Conservation (phyloP, 2,113 vertebrate genomes). For the Tapirus terrestris region DNA sequence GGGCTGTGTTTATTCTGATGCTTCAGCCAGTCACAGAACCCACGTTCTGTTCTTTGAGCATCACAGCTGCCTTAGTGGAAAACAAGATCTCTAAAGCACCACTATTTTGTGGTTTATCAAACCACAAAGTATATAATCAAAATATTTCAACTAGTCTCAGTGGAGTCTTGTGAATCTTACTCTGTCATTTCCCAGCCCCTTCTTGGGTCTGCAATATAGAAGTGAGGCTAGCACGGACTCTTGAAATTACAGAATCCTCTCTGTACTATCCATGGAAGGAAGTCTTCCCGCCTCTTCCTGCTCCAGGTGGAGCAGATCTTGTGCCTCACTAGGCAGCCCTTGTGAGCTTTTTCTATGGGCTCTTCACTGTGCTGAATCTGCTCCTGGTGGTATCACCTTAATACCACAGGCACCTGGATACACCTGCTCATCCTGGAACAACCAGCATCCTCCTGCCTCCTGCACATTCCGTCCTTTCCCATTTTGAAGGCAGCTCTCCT, state of each 20-base stretch:
- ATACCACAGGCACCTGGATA: not conserved
- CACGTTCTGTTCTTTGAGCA: not conserved
- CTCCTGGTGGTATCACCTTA: not conserved
- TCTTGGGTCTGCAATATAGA: not conserved
- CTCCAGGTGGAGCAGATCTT: not conserved
- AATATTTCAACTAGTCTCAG: not conserved
- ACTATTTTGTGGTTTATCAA: not conserved
- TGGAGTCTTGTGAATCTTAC: not conserved
- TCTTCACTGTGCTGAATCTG: not conserved
- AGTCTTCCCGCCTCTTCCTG: accelerated
- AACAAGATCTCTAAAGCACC: not conserved
- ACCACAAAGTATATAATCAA: not conserved
- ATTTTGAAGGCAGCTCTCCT: not conserved
- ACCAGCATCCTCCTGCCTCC: accelerated
- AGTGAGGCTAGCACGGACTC: accelerated
- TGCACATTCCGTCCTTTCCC: accelerated
- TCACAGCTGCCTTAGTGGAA: not conserved
- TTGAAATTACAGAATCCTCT: too few species aligned
- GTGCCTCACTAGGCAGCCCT: not conserved
- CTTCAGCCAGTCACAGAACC: not conserved
- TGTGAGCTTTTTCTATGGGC: not conserved
- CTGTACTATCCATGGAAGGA: not conserved
- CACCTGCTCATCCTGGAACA: not conserved
- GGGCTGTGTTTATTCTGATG: not conserved
- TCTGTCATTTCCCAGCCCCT: not conserved